Evolutionary conservation across 2,888 invertebrate genomes (phyloP), one percentile per base, ranked within the genome.

Genomic region (Lymantria dispar): DNA sequence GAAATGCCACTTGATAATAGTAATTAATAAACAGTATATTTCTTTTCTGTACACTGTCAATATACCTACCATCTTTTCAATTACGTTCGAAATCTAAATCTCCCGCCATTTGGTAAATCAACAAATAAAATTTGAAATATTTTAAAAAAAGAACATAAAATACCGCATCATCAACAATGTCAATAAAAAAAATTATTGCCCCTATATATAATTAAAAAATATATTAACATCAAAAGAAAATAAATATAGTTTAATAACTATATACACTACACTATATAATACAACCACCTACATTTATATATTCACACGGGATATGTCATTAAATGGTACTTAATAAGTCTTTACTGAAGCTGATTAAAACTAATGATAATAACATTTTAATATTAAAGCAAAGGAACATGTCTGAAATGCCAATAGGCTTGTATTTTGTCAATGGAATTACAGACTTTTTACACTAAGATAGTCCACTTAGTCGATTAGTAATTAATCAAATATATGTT

Each of bases 301-400:
- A 89, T 91, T 88, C 85, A 91, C 90, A 89, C 80, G 52, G 76
- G 90, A 91, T 91, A 91, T 91, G 90, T 78, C 60, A 59, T 84
- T 79, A 85, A 78, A 71, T 80, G 84, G 79, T 85, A 64, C 61
- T 62, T 62, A 80, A 78, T 74, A 87, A 88, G 87, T 88, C 87
- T 88, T 85, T 84, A 83, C 70, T 78, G 74, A 83, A 87, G 83
- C 81, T 73, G 75, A 72, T 78, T 81, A 80, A 13, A 74, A 72
- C 79, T 84, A 83, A 78, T 77, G 74, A 82, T 78, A 80, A 76
- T 72, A 71, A 76, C 65, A 63, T 69, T 75, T 22, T 70, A 65
- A 61, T 49, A 63, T 75, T 75, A 73, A 76, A 78, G 75, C 78
- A 78, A 85, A 85, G 83, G 79, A 87, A 87, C 86, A 77, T 80